Evolutionary conservation across 1,140 invertebrate species (phyloP).

Genomic region (Spodoptera litura): DNA sequence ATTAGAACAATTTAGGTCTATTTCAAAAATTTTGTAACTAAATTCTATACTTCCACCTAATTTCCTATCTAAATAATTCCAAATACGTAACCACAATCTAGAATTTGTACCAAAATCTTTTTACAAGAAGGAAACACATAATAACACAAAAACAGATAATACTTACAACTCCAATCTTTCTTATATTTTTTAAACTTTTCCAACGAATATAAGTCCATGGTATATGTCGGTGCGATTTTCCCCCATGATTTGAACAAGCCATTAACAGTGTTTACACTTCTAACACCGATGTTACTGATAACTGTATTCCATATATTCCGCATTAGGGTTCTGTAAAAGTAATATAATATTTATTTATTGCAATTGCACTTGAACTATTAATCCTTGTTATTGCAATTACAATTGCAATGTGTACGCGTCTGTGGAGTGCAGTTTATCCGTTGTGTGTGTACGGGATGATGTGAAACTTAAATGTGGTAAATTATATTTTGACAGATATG

Average conservation of each 20-base stretch:
- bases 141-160: not conserved
- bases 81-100: too few relatives aligned
- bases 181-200: slow-evolving; percentile 38
- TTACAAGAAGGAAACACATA: too few relatives aligned
- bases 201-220: slow-evolving; percentile 11
- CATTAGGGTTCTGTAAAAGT: slow-evolving; percentile 23
- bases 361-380: slow-evolving; percentile 1
- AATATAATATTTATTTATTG: not conserved
- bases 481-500: too few relatives aligned
- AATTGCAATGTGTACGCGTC: not conserved
- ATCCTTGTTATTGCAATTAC: not conserved
- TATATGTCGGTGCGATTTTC: not conserved
- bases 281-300: not conserved
- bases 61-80: too few relatives aligned
- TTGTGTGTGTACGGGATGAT: not conserved
- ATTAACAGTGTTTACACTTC: slow-evolving; percentile 6
- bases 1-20: too few relatives aligned
- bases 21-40: too few relatives aligned
- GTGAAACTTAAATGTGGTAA: too few relatives aligned
- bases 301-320: not conserved
- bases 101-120: too few relatives aligned
- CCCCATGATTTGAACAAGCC: not conserved
- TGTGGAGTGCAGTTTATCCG: not conserved
- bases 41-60: too few relatives aligned
- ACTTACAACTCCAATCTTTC: slow-evolving; percentile 42